Percentiles rank a stretch among this genome's conserved stretches.
These are phyloP conservation scores for Poeciliopsis turneri DNA, from an alignment of 2,797 vertebrate genomes.

Conservation along the genomic window DNA sequence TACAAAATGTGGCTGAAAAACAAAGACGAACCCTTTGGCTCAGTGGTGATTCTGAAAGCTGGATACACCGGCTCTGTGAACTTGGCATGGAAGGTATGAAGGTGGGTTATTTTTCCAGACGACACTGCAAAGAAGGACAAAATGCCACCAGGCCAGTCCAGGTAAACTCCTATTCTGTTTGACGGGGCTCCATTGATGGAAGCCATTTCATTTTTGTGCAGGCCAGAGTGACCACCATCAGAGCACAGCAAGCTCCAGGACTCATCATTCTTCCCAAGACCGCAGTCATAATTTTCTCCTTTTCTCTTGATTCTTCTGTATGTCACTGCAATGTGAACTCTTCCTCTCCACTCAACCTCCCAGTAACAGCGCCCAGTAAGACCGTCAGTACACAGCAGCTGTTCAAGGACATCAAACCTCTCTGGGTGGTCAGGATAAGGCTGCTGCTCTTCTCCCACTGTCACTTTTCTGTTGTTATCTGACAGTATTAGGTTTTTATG, in stretches of 20 bases:
- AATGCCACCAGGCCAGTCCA: conserved; percentile 44
- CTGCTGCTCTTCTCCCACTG: not conserved
- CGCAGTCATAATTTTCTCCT: not conserved
- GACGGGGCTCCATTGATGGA: fast-evolving
- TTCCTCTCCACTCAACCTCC: conserved; percentile 39
- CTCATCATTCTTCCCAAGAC: conserved; percentile 30
- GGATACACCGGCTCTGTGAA: conserved; percentile 56
- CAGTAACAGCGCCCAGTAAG: conserved; percentile 43
- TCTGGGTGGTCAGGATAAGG: conserved; percentile 36
- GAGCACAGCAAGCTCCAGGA: conserved; percentile 55
- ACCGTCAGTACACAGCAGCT: conserved; percentile 37
- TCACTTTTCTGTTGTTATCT: conserved; percentile 30
- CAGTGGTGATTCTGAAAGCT: conserved; percentile 36
- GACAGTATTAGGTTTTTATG: conserved; percentile 18
- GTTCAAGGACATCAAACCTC: conserved; percentile 52
- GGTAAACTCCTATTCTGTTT: conserved; percentile 43
- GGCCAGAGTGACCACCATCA: not conserved
- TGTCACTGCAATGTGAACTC: not conserved
- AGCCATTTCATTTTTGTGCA: not conserved
- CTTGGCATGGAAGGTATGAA: conserved; percentile 38
- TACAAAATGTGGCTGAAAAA: not conserved
- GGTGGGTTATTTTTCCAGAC: conserved; percentile 22
- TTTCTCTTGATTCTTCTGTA: conserved; percentile 42
- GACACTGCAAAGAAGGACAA: conserved; percentile 46
- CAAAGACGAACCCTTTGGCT: not conserved